Conservation (phyloP, 2,113 vertebrate genomes). For the Columba livia region DNA sequence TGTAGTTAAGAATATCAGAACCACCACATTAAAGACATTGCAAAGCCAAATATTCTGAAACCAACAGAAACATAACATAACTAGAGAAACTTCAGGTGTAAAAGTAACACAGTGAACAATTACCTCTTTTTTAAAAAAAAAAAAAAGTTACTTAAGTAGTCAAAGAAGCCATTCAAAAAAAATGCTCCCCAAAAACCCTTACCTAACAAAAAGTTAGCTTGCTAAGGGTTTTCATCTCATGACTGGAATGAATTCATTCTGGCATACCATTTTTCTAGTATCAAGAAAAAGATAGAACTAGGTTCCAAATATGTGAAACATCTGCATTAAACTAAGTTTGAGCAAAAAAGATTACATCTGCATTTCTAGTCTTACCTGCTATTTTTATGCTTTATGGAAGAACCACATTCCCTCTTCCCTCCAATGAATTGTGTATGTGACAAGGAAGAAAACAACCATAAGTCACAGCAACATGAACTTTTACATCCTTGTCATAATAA, state of each 20-base stretch:
- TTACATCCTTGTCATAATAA: not conserved
- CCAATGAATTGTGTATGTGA: not conserved
- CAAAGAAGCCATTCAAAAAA: not conserved
- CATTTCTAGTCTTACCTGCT: not conserved
- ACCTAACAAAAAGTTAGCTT: not conserved
- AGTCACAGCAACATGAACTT: not conserved
- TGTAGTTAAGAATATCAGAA: not conserved
- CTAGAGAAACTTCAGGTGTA: not conserved
- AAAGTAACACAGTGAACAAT: not conserved
- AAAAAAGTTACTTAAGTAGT: not conserved
- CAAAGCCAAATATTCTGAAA: not conserved
- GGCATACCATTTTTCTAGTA: not conserved
- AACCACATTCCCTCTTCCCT: not conserved
- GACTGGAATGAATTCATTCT: not conserved
- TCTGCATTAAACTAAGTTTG: not conserved
- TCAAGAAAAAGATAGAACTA: not conserved
- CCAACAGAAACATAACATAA: not conserved
- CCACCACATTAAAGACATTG: not conserved
- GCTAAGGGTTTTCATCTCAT: not conserved
- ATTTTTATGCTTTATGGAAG: not conserved
- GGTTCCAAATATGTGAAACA: not conserved
- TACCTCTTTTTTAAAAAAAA: not conserved
- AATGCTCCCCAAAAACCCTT: not conserved
- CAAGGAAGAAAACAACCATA: slow-evolving; percentile 7
- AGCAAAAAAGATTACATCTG: not conserved